These are phyloP conservation scores for Eilema depressum DNA, from an alignment of 2,888 invertebrate genomes.

Conservation along the genomic window DNA sequence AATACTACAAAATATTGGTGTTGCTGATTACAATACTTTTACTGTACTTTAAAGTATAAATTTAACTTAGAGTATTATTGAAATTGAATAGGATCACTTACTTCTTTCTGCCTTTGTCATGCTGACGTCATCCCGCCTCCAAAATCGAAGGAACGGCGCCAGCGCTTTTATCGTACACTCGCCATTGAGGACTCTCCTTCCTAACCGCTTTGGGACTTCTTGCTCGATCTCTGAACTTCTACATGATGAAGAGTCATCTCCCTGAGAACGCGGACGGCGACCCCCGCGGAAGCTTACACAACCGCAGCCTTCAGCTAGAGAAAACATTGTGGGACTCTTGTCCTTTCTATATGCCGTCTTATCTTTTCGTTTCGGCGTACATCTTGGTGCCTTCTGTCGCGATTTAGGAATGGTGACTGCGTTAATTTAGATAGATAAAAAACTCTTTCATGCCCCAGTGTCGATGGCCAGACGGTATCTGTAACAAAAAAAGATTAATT, in stretches of 20 bases:
- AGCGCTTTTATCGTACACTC: constrained; percentile 85
- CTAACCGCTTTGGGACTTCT: constrained; percentile 77
- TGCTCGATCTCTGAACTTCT: constrained; percentile 84
- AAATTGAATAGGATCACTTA: constrained; percentile 73
- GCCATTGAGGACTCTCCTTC: constrained; percentile 72
- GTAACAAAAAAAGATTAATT: constrained; percentile 30
- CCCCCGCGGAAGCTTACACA: constrained; percentile 80
- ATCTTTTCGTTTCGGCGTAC: constrained; percentile 84
- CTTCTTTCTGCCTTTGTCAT: constrained; percentile 93
- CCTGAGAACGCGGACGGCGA: constrained; percentile 73
- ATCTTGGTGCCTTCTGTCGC: constrained; percentile 77
- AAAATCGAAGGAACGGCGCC: constrained; percentile 89
- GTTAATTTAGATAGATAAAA: constrained; percentile 28
- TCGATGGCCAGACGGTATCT: constrained; percentile 39
- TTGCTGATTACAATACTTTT: too few relatives aligned
- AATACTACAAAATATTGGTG: too few relatives aligned
- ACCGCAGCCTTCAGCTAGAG: constrained; percentile 82
- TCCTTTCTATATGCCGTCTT: constrained; percentile 78
- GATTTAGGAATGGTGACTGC: constrained; percentile 77
- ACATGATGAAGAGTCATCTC: constrained; percentile 82
- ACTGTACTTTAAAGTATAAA: neutral
- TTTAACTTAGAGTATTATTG: constrained; percentile 17
- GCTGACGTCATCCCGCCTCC: constrained; percentile 90
- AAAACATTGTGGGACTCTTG: constrained; percentile 83
- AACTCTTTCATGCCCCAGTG: constrained; percentile 54